phyloP scores from a whole-genome alignment of 1,140 invertebrate species.

The Ladona fulva region DNA sequence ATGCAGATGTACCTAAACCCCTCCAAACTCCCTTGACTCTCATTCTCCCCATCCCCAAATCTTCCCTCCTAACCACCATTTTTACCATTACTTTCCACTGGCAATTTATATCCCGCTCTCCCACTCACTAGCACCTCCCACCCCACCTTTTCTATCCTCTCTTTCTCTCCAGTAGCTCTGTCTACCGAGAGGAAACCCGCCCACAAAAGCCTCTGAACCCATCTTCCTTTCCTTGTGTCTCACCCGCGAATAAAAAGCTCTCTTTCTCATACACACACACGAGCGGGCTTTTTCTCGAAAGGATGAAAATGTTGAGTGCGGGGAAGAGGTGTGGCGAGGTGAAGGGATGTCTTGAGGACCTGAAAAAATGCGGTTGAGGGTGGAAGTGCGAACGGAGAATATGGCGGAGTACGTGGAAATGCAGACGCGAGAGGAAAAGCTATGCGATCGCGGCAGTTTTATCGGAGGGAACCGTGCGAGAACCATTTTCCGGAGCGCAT shows the following conservation, averaged over 20 bases:
- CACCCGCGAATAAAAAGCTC: not conserved
- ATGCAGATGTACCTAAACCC: not conserved
- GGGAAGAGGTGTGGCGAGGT: not conserved
- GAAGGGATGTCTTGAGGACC: not conserved
- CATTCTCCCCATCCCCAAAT: not conserved
- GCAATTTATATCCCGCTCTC: not conserved
- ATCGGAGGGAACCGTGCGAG: no score
- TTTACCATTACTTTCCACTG: not conserved
- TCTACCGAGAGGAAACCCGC: not conserved
- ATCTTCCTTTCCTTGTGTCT: not conserved
- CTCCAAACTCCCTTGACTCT: not conserved
- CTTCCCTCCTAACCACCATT: not conserved
- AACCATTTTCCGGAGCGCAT: no score
- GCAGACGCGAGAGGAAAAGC: no score
- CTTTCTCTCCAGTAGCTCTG: not conserved
- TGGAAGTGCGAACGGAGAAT: no score
- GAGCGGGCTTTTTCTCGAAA: not conserved
- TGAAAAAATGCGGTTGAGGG: no score
- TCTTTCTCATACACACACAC: not conserved
- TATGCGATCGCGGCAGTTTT: no score
- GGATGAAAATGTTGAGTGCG: not conserved
- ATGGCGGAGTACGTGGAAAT: no score
- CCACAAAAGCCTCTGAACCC: constrained; percentile 2
- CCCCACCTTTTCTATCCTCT: not conserved
- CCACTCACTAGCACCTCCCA: not conserved